These are phyloP conservation scores for Pogoniulus pusillus DNA, from an alignment of 2,797 vertebrate genomes.

Conservation along the genomic window DNA sequence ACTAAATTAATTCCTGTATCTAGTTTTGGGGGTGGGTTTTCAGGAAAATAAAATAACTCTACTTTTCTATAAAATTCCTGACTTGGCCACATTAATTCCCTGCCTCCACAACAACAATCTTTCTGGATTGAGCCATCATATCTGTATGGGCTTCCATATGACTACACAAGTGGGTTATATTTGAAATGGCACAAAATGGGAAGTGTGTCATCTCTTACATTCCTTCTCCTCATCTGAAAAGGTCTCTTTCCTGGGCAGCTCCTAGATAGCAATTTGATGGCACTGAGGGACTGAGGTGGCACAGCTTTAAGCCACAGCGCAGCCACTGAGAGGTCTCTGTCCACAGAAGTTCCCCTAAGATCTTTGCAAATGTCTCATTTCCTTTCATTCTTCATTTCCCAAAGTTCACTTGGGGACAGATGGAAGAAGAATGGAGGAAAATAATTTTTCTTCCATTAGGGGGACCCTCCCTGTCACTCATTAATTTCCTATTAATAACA, in stretches of 20 bases:
- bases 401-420: neutral
- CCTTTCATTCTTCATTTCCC: neutral
- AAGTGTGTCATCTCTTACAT: neutral
- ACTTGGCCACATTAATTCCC: too few relatives aligned
- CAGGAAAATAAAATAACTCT: too few relatives aligned
- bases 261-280: neutral
- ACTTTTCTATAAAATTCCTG: too few relatives aligned
- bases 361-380: neutral
- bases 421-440: neutral
- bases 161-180: neutral
- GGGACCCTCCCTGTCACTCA: neutral
- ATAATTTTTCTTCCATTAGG: neutral
- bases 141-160: neutral
- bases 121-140: neutral
- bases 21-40: too few relatives aligned
- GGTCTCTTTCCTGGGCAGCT: neutral
- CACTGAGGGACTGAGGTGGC: neutral
- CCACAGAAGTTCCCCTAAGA: neutral
- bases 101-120: too few relatives aligned
- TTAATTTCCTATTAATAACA: neutral
- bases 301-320: fast-evolving
- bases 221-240: neutral
- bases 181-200: neutral
- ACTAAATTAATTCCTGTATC: too few relatives aligned
- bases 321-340: neutral